Percentiles rank a stretch among this genome's conserved stretches.
These are phyloP conservation scores for Coelinius sp. DNA, from an alignment of 2,888 invertebrate genomes.

Conservation along the genomic window DNA sequence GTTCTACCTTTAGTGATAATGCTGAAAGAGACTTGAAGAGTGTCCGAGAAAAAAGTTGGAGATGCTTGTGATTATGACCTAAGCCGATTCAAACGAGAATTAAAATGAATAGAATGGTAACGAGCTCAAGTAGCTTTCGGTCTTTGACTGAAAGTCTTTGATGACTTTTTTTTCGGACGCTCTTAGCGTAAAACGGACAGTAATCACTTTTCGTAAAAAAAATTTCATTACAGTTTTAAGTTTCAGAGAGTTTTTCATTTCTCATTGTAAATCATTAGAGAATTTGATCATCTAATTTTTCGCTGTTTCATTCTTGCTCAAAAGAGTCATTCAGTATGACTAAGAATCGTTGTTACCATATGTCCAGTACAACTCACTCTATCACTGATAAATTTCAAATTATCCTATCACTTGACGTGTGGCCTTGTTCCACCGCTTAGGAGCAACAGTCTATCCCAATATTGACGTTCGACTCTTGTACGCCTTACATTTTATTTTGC, in stretches of 20 bases:
- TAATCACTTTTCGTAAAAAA: slow-evolving; percentile 15
- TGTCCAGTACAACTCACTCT: not conserved
- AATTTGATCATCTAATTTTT: too few species aligned
- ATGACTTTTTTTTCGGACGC: slow-evolving; percentile 40
- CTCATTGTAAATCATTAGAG: not conserved
- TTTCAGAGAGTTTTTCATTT: not conserved
- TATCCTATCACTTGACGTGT: not conserved
- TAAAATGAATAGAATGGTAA: slow-evolving; percentile 52
- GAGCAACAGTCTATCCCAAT: not conserved
- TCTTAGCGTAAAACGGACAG: slow-evolving; percentile 34
- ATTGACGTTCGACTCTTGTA: not conserved
- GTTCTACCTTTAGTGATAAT: not conserved
- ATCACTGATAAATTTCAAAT: not conserved
- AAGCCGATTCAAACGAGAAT: slow-evolving; percentile 64
- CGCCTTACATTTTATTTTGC: not conserved
- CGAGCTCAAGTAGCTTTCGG: slow-evolving; percentile 64
- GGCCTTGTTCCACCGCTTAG: not conserved
- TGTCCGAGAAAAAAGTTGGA: slow-evolving; percentile 47
- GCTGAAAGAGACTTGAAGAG: not conserved
- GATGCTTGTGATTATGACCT: slow-evolving; percentile 62
- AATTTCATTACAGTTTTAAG: not conserved
- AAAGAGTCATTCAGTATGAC: not conserved
- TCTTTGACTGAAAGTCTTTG: slow-evolving; percentile 60
- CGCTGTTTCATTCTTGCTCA: not conserved
- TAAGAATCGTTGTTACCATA: not conserved